These are phyloP conservation scores for Prionailurus bengalensis DNA, from an alignment of 2,113 vertebrate genomes.

Conservation along the genomic window DNA sequence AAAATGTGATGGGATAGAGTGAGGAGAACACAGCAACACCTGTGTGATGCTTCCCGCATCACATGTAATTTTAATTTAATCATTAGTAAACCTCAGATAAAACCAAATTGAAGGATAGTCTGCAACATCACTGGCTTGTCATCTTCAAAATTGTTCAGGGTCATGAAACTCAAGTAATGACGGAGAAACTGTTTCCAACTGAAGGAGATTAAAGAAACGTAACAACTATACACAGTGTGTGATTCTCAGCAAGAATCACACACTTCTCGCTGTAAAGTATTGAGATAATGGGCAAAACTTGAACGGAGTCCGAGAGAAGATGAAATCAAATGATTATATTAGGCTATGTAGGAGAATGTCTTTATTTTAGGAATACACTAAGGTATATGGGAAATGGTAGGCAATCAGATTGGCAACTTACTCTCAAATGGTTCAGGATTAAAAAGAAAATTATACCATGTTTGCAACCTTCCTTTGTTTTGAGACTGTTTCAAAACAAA, in stretches of 20 bases:
- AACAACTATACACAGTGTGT: background rate
- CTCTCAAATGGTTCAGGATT: background rate
- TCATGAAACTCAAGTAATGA: conserved; percentile 37
- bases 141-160: background rate
- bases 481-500: background rate
- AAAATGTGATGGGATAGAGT: background rate
- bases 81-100: background rate
- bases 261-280: background rate
- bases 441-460: background rate
- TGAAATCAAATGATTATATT: background rate
- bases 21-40: background rate
- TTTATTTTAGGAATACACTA: background rate
- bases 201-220: conserved; percentile 12
- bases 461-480: background rate
- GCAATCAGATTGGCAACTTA: background rate
- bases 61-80: conserved; percentile 9
- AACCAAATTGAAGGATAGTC: background rate
- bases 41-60: background rate
- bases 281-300: background rate
- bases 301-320: background rate
- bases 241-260: background rate
- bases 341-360: background rate
- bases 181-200: background rate
- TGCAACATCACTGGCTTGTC: background rate
- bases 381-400: background rate